phyloP scores from a whole-genome alignment of 2,113 vertebrate genomes.

The Psettodes erumei region DNA sequence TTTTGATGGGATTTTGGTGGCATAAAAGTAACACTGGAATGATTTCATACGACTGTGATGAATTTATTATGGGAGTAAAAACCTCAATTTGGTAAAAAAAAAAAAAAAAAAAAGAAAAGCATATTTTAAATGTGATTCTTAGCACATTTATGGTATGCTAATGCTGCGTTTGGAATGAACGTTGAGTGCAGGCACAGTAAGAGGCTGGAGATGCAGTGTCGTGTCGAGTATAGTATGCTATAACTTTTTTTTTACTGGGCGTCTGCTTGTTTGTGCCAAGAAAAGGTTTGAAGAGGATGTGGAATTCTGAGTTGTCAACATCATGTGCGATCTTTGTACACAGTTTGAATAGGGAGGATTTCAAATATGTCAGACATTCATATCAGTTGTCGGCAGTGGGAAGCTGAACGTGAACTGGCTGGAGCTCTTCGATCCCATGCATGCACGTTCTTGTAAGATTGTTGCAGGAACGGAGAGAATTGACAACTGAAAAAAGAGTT shows the following conservation, averaged over 20 bases:
- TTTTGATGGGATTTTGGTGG: background rate
- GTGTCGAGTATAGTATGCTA: no score
- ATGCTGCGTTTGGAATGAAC: background rate
- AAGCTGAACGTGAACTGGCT: background rate
- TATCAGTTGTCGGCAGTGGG: background rate
- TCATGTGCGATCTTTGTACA: conserved; percentile 46
- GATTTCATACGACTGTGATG: background rate
- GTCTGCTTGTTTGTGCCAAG: conserved; percentile 78
- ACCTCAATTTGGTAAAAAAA: background rate
- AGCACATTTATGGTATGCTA: background rate
- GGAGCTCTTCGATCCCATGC: background rate
- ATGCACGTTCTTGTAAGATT: background rate
- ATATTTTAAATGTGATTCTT: background rate
- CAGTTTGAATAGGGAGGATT: conserved; percentile 1
- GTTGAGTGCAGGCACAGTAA: background rate
- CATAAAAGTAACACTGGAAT: background rate
- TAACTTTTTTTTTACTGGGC: no score
- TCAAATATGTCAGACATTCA: conserved; percentile 36
- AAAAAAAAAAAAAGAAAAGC: no score
- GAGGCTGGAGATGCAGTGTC: background rate
- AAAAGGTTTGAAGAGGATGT: conserved; percentile 75
- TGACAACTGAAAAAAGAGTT: no score
- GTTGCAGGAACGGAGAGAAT: background rate
- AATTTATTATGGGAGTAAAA: conserved; percentile 5
- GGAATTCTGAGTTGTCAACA: conserved; percentile 80